These are phyloP conservation scores for Paratilapia polleni DNA, from an alignment of 2,113 vertebrate species.

Conservation along the genomic window DNA sequence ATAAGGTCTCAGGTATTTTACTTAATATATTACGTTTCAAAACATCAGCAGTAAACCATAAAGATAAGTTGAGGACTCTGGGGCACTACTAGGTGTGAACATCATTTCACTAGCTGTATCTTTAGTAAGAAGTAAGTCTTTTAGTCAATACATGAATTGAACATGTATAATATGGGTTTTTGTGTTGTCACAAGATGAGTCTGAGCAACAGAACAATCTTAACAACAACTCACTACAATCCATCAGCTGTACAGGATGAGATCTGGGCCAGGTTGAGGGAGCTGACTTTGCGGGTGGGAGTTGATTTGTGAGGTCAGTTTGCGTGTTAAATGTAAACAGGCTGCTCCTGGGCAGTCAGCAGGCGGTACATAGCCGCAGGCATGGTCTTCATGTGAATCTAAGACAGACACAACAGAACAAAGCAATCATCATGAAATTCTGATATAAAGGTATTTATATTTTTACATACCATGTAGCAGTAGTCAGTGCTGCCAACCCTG, in stretches of 20 bases:
- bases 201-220: neutral
- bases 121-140: neutral
- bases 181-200: neutral
- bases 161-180: neutral
- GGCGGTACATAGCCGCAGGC: constrained; percentile 96
- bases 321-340: constrained; percentile 92
- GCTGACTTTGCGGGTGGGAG: neutral
- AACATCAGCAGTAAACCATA: constrained; percentile 4
- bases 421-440: neutral
- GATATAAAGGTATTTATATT: neutral
- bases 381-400: constrained; percentile 99
- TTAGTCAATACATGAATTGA: neutral
- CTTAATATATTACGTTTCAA: neutral
- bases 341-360: constrained; percentile 96
- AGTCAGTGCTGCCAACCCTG: too few relatives aligned
- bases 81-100: neutral
- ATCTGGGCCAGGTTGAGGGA: neutral
- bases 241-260: constrained; percentile 2
- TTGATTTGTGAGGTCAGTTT: neutral
- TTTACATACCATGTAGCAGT: neutral
- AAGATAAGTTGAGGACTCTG: neutral
- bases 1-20: neutral
- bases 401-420: constrained; percentile 16
- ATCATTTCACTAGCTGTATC: neutral
- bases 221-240: neutral